Conservation (phyloP, 2,113 vertebrate species). For the Rhipidura dahli region DNA sequence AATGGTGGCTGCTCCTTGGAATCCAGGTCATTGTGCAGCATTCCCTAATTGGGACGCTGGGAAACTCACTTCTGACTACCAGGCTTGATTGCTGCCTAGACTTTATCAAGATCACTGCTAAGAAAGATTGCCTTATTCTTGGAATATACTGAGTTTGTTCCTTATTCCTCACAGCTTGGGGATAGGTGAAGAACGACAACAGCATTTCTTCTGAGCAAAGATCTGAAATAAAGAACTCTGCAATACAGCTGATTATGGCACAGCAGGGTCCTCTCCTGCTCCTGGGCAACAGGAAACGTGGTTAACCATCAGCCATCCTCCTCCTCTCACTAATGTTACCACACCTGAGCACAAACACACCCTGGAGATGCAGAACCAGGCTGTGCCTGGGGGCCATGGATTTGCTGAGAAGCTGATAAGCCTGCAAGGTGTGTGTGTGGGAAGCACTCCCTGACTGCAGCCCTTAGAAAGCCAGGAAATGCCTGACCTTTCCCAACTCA, state of each 20-base stretch:
- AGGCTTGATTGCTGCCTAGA: background rate
- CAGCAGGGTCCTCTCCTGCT: background rate
- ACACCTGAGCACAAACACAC: background rate
- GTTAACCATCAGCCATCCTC: background rate
- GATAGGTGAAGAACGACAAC: background rate
- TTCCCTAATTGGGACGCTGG: background rate
- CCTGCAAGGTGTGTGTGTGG: background rate
- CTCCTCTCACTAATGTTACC: background rate
- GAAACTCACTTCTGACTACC: background rate
- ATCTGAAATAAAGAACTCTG: background rate
- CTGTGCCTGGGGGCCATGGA: fast-evolving
- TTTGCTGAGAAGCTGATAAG: background rate
- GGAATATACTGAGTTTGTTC: background rate
- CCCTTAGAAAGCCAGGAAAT: background rate
- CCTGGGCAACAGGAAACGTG: background rate
- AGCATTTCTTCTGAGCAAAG: background rate
- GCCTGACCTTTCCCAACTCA: background rate
- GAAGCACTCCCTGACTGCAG: background rate
- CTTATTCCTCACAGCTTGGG: background rate
- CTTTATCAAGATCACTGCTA: background rate
- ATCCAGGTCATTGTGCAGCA: background rate
- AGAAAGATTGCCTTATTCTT: background rate
- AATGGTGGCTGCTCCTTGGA: background rate
- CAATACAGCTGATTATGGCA: background rate
- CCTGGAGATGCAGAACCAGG: background rate